A percentile compares a stretch with the other conserved stretches of the same genome.
Evolutionary conservation across 1,140 invertebrate species (phyloP).

Genomic region (Euwallacea similis): DNA sequence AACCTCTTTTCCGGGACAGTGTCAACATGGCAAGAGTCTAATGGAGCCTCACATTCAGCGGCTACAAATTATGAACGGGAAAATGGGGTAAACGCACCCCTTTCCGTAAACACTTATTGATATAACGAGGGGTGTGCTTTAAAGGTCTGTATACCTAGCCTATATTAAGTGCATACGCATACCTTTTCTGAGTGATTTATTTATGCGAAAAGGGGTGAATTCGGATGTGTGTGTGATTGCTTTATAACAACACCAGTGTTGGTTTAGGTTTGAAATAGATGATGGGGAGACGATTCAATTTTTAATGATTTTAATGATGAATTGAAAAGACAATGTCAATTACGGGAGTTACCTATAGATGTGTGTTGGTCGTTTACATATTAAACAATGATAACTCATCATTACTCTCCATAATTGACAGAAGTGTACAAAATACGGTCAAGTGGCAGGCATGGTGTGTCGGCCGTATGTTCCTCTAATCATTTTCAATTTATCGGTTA

Average conservation of each 20-base stretch:
- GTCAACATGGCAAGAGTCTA: conserved; percentile 30
- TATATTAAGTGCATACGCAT: conserved; percentile 23
- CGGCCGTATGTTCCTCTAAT: neutral
- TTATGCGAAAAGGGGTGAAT: conserved; percentile 15
- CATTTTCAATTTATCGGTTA: neutral
- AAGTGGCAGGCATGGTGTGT: no score
- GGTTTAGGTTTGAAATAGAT: no score
- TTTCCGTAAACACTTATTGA: conserved; percentile 36
- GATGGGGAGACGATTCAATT: no score
- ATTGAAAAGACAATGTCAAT: no score
- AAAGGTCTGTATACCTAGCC: conserved; percentile 20
- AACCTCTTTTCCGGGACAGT: conserved; percentile 21
- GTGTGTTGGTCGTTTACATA: no score
- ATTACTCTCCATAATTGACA: no score
- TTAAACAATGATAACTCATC: no score
- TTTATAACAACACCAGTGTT: conserved; percentile 11
- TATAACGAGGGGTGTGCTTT: conserved; percentile 21
- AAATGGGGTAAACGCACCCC: conserved; percentile 35
- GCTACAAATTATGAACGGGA: conserved; percentile 30
- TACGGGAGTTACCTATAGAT: no score
- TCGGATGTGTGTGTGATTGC: conserved; percentile 12
- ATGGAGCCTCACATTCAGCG: conserved; percentile 22
- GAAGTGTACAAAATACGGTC: no score
- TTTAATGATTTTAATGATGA: no score
- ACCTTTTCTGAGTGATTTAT: conserved; percentile 34